Percentiles rank a stretch among this genome's conserved stretches.
phyloP scores from a whole-genome alignment of 2,797 vertebrate species.

The Dryobates pubescens region DNA sequence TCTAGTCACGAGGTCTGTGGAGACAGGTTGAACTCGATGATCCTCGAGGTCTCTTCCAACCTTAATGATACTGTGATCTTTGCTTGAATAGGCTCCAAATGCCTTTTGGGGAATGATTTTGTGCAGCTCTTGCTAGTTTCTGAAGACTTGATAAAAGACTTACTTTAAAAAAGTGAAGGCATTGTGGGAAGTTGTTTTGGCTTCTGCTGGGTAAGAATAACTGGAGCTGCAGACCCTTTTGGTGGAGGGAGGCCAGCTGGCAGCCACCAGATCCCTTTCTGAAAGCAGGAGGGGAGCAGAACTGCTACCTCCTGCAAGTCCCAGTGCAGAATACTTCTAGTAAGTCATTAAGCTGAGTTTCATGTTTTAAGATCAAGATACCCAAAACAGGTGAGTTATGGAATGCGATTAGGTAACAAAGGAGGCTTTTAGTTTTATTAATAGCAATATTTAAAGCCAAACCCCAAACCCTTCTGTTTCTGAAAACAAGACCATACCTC shows the following conservation, averaged over 20 bases:
- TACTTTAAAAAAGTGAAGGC: background rate
- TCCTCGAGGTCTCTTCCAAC: too few relatives aligned
- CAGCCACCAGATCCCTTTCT: background rate
- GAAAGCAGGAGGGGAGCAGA: background rate
- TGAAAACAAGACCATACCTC: background rate
- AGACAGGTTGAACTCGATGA: too few relatives aligned
- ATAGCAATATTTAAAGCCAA: background rate
- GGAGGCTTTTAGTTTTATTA: background rate
- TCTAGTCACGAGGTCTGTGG: too few relatives aligned
- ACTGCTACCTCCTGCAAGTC: background rate
- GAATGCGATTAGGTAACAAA: background rate
- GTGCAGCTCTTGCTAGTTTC: background rate
- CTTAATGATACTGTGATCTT: too few relatives aligned
- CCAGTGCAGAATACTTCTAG: rapidly evolving
- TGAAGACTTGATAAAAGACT: background rate
- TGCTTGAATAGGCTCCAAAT: background rate
- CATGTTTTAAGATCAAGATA: background rate
- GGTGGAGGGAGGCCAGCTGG: rapidly evolving
- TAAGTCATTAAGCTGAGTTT: background rate
- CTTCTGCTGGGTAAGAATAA: background rate
- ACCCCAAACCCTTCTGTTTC: background rate
- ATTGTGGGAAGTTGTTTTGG: background rate
- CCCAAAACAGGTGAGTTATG: background rate
- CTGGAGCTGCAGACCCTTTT: background rate
- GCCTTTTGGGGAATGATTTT: background rate